Evolutionary conservation across 2,888 invertebrate species (phyloP).

Genomic region (Conus canariensis): DNA sequence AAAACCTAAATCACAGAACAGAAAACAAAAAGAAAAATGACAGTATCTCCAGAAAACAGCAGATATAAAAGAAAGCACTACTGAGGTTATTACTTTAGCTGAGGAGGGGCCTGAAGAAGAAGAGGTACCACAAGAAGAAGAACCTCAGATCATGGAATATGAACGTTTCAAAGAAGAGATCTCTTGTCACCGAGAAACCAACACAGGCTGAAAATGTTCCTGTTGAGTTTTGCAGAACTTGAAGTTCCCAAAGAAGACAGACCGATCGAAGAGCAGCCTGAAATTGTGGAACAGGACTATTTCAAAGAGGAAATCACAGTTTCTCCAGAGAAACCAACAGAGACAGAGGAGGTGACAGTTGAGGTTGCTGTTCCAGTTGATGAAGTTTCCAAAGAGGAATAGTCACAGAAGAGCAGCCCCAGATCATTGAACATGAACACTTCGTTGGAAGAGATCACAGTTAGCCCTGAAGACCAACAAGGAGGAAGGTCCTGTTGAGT

Average conservation of each 20-base stretch:
- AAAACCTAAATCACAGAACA: slow-evolving; percentile 32
- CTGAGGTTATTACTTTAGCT: slow-evolving; percentile 26
- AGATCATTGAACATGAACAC: neutral
- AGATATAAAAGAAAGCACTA: slow-evolving; percentile 30
- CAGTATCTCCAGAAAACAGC: neutral
- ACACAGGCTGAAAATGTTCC: slow-evolving; percentile 35
- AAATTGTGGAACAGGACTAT: slow-evolving; percentile 41
- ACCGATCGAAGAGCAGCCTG: slow-evolving; percentile 38
- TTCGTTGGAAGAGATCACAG: slow-evolving; percentile 28
- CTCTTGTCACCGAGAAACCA: slow-evolving; percentile 38
- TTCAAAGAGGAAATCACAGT: slow-evolving; percentile 32
- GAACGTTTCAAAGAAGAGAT: slow-evolving; percentile 33
- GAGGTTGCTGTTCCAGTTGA: slow-evolving; percentile 32
- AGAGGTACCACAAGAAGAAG: slow-evolving; percentile 34
- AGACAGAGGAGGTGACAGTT: neutral
- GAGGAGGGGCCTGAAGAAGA: slow-evolving; percentile 39
- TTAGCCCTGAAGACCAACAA: slow-evolving; percentile 32
- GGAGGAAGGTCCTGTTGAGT: slow-evolving; percentile 35
- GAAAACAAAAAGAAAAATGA: neutral
- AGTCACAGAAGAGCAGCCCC: slow-evolving; percentile 32
- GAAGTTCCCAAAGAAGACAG: neutral
- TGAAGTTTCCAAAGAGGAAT: slow-evolving; percentile 35
- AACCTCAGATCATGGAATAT: slow-evolving; percentile 13
- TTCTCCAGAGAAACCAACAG: slow-evolving; percentile 20
- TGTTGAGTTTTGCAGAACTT: neutral